Evolutionary conservation across 1,140 invertebrate genomes (phyloP).

Genomic region (Sminthurides bifidus): DNA sequence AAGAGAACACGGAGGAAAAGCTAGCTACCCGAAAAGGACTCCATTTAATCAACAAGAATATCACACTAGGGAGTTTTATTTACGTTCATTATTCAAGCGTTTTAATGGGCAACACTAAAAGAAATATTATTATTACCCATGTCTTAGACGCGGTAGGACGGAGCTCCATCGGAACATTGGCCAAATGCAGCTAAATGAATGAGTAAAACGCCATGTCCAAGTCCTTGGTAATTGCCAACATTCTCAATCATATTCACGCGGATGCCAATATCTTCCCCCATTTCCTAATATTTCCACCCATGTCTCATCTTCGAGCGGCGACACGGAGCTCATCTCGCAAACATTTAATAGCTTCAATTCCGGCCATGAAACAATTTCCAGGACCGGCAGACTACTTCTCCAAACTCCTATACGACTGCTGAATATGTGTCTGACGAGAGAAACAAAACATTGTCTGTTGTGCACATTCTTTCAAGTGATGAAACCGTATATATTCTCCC

Average conservation of each 20-base stretch:
- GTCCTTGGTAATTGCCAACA: not conserved
- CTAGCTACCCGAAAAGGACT: slow-evolving; percentile 9
- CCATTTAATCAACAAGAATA: slow-evolving; percentile 28
- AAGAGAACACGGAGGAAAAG: slow-evolving; percentile 2
- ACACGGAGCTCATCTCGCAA: too few relatives aligned
- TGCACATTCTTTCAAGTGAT: too few relatives aligned
- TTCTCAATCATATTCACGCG: not conserved
- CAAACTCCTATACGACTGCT: too few relatives aligned
- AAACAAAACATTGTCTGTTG: too few relatives aligned
- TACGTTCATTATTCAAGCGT: slow-evolving; percentile 12
- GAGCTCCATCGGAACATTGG: too few relatives aligned
- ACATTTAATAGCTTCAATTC: too few relatives aligned
- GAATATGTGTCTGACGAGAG: too few relatives aligned
- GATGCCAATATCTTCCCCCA: not conserved
- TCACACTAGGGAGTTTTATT: slow-evolving; percentile 24
- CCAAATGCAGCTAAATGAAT: too few relatives aligned
- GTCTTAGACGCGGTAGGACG: not conserved
- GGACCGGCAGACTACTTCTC: too few relatives aligned
- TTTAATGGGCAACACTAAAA: slow-evolving; percentile 5
- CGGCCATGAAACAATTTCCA: too few relatives aligned
- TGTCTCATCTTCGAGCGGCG: too few relatives aligned
- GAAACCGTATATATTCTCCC: too few relatives aligned
- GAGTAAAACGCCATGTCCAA: not conserved
- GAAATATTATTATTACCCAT: slow-evolving; percentile 8
- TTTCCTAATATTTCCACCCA: not conserved